phyloP scores from a whole-genome alignment of 1,140 invertebrate genomes.

The Diorhabda carinulata region DNA sequence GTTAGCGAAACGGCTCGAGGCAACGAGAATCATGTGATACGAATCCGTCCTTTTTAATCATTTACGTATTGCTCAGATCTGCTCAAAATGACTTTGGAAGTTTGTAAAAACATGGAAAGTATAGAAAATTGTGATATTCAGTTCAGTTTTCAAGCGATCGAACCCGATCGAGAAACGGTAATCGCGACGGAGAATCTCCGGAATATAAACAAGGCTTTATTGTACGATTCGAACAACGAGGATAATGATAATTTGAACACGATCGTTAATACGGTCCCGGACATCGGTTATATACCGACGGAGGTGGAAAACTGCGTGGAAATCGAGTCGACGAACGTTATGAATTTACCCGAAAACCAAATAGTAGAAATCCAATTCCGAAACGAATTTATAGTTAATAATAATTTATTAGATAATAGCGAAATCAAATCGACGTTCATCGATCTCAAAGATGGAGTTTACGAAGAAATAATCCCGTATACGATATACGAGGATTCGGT shows the following conservation, averaged over 20 bases:
- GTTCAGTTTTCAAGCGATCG: slow-evolving; percentile 23
- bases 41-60: slow-evolving; percentile 10
- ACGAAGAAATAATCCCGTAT: slow-evolving; percentile 31
- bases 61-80: slow-evolving; percentile 19
- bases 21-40: slow-evolving; percentile 25
- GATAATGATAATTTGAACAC: background rate
- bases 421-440: slow-evolving; percentile 21
- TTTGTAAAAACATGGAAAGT: slow-evolving; percentile 25
- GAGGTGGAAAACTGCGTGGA: slow-evolving; percentile 41
- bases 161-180: slow-evolving; percentile 28
- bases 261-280: background rate
- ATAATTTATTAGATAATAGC: slow-evolving; percentile 25
- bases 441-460: slow-evolving; percentile 31
- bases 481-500: slow-evolving; percentile 23
- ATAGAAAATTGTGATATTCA: slow-evolving; percentile 26
- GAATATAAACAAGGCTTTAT: slow-evolving; percentile 28
- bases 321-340: slow-evolving; percentile 37
- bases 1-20: background rate
- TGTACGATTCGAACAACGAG: slow-evolving; percentile 16
- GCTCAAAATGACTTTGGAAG: slow-evolving; percentile 30
- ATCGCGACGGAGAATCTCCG: slow-evolving; percentile 25
- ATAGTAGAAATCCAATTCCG: slow-evolving; percentile 42
- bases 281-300: slow-evolving; percentile 30
- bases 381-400: slow-evolving; percentile 40
- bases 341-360: slow-evolving; percentile 37